These are phyloP conservation scores for Drosophila nebulosa DNA, from an alignment of 1,140 invertebrate genomes.

Conservation along the genomic window DNA sequence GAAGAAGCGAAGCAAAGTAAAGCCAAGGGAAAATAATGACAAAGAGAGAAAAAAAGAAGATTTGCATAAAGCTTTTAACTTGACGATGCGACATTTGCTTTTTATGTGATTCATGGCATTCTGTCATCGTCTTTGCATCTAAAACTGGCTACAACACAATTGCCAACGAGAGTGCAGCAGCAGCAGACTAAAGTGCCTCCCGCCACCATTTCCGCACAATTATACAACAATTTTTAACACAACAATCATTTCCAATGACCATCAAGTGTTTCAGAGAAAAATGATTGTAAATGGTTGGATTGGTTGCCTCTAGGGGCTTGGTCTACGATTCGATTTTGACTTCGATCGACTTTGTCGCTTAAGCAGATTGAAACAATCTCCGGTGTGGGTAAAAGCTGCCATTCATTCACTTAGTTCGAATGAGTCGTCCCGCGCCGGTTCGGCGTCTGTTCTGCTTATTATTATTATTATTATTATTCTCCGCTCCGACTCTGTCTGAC, in stretches of 20 bases:
- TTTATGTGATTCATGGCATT: slow-evolving; percentile 49
- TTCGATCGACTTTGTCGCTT: slow-evolving; percentile 42
- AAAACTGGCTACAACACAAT: too few species aligned
- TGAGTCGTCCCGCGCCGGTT: slow-evolving; percentile 1
- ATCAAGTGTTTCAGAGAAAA: slow-evolving; percentile 9
- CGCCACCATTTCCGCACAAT: slow-evolving; percentile 51
- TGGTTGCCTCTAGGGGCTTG: slow-evolving; percentile 30
- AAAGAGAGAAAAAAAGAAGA: slow-evolving; percentile 9
- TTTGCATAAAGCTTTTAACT: slow-evolving; percentile 59
- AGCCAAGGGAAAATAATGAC: slow-evolving; percentile 15
- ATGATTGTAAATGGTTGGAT: slow-evolving; percentile 39
- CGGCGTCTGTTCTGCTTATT: slow-evolving; percentile 6
- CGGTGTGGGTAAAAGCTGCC: slow-evolving; percentile 59
- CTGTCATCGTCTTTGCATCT: not conserved
- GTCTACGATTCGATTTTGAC: slow-evolving; percentile 31
- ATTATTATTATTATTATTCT: slow-evolving; percentile 42
- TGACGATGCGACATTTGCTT: slow-evolving; percentile 51
- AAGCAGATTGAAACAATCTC: slow-evolving; percentile 75
- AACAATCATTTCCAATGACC: slow-evolving; percentile 59
- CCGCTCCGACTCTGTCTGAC: slow-evolving; percentile 20
- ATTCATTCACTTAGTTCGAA: slow-evolving; percentile 20
- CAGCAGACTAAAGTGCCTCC: not conserved
- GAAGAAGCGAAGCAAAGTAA: slow-evolving; percentile 10
- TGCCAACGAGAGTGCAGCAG: slow-evolving; percentile 13
- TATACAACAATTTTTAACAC: slow-evolving; percentile 62